These are phyloP conservation scores for Thera britannica DNA, from an alignment of 2,888 invertebrate species.

Conservation along the genomic window DNA sequence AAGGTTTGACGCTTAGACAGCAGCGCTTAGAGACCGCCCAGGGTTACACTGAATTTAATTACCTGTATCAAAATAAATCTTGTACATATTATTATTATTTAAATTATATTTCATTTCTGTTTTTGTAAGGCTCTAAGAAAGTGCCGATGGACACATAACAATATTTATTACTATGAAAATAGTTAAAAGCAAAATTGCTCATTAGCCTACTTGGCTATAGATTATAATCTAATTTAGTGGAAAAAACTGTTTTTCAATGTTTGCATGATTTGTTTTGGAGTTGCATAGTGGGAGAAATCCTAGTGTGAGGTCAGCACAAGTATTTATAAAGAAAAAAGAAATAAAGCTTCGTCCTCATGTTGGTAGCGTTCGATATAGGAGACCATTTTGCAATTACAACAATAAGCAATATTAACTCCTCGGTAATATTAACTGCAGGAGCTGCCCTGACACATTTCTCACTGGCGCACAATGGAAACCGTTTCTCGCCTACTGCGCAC, in stretches of 20 bases:
- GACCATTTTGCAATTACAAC: conserved; percentile 7
- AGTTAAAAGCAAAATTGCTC: too few relatives aligned
- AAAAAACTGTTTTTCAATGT: neutral
- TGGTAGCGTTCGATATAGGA: neutral
- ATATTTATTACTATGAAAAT: too few relatives aligned
- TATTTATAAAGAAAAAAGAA: too few relatives aligned
- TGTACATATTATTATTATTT: conserved; percentile 1
- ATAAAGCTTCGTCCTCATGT: neutral
- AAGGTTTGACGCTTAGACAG: conserved; percentile 38
- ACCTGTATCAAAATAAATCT: conserved; percentile 26
- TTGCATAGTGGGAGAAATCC: neutral
- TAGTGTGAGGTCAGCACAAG: too few relatives aligned
- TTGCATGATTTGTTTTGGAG: neutral
- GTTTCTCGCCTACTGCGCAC: conserved; percentile 44
- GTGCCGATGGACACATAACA: too few relatives aligned
- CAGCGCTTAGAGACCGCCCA: conserved; percentile 46
- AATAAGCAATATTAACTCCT: conserved; percentile 63
- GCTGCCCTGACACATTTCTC: conserved; percentile 64
- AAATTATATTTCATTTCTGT: neutral
- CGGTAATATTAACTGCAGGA: conserved; percentile 51
- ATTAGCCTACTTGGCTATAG: too few relatives aligned
- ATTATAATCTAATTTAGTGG: too few relatives aligned
- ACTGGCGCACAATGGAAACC: conserved; percentile 56
- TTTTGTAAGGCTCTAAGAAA: too few relatives aligned
- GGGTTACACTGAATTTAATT: conserved; percentile 36